A percentile compares a stretch with the other conserved stretches of the same genome.
Conservation (phyloP, 2,113 vertebrate species). For the Seriola aureovittata region DNA sequence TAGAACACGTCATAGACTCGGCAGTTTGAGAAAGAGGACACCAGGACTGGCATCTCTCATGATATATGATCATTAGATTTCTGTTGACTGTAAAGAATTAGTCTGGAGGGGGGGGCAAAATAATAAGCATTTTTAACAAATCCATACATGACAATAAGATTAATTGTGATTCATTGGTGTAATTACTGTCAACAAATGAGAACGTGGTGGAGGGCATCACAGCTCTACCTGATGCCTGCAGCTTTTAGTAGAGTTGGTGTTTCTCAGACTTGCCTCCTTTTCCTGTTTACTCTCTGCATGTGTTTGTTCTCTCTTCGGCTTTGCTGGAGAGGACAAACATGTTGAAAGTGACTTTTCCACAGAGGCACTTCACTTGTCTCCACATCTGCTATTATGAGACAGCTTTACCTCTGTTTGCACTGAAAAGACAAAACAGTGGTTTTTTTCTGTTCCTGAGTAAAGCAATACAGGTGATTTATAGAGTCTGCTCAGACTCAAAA, state of each 20-base stretch:
- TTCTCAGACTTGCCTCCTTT: constrained; percentile 1
- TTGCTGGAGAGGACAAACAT: constrained; percentile 13
- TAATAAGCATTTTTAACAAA: neutral
- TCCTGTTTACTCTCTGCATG: neutral
- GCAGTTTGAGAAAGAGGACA: neutral
- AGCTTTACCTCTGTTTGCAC: constrained; percentile 7
- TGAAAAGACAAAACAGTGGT: neutral
- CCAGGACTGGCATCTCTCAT: neutral
- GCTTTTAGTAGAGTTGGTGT: neutral
- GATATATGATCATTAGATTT: neutral
- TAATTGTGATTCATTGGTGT: constrained; percentile 10
- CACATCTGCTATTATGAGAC: neutral
- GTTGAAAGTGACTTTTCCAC: constrained; percentile 8
- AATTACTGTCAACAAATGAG: constrained; percentile 14
- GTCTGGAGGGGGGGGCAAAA: neutral
- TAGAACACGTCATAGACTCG: neutral
- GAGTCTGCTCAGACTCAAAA: neutral
- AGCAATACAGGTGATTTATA: neutral
- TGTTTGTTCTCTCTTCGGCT: constrained; percentile 22
- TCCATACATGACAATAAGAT: constrained; percentile 12
- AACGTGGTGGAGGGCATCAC: neutral
- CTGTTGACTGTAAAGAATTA: neutral
- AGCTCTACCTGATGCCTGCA: neutral
- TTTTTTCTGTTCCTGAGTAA: neutral
- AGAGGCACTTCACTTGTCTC: neutral